Conservation (phyloP, 92 coral and sea anemone genomes). For the Desmophyllum pertusum region DNA sequence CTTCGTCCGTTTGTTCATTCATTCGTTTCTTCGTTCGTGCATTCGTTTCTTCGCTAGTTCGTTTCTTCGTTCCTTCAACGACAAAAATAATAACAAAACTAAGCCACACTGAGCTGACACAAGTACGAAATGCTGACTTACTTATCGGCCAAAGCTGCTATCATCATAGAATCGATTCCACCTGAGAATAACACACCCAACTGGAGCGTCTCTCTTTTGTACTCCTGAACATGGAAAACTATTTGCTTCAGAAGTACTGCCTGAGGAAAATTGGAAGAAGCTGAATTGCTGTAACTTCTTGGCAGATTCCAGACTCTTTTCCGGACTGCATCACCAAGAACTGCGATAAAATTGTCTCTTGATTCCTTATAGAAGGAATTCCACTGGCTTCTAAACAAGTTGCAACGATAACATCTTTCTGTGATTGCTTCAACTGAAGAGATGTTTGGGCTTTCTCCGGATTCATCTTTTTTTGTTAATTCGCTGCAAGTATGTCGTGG, state of each 20-base stretch:
- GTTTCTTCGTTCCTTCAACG: neutral
- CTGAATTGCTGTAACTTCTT: slow-evolving; percentile 31
- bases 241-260: neutral
- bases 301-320: slow-evolving; percentile 88
- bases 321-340: slow-evolving; percentile 84
- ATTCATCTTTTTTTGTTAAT: neutral
- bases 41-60: neutral
- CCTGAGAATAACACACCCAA: slow-evolving; percentile 97
- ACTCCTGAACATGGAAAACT: neutral
- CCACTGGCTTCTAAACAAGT: neutral
- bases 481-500: neutral
- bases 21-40: neutral
- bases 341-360: slow-evolving; percentile 44
- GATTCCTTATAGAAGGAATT: slow-evolving; percentile 16
- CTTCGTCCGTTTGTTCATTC: neutral
- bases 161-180: slow-evolving; percentile 94
- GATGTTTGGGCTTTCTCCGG: neutral
- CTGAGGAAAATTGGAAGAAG: neutral
- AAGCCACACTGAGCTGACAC: neutral
- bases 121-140: slow-evolving; percentile 16
- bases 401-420: neutral
- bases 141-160: slow-evolving; percentile 94
- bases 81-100: neutral
- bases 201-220: slow-evolving; percentile 30
- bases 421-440: neutral